Evolutionary conservation across 2,888 invertebrate genomes (phyloP), one percentile per base, ranked within the genome.

Genomic region (Diogma glabrata): DNA sequence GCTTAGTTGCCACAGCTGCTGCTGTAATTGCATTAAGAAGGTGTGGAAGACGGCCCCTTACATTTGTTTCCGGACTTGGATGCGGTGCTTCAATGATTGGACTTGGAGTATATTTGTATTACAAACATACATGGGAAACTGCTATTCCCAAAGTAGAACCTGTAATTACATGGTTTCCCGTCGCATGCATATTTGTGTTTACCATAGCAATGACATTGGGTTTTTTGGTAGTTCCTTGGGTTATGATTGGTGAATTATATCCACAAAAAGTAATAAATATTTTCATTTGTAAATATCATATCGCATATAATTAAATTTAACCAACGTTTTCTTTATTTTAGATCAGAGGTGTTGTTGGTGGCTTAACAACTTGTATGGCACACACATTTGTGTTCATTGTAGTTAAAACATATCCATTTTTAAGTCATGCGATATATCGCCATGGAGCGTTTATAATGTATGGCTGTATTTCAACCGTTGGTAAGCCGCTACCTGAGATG

Each of bases 241-340:
- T 82, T 9, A 82, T 82, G 82, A 82, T 82, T 51, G 82, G 82
- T n/a, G 82, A 82, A 64, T 78, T 82, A 22, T 82, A 81, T 65
- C 82, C 82, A 1, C 75, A 74, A n/a, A 76, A 77, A 73, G 76
- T 76, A 51, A 56, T 46, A 54, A 33, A n/a, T 19, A 20, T 45
- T 26, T 28, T 43, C 14, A 3, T 20, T n/a, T 5, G 38, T 36
- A 3, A 24, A 24, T 7, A 7, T 9, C 4, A 9, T 12, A 23
- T 4, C 19, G 47, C 12, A 24, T 45, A 24, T 14, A 36, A 7
- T 14, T 14, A 14, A 28, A 7, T 50, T n/a, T n/a, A 17, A 7
- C 10, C 43, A 16, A 47, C 20, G 45, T 17, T 30, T 19, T 28
- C 45, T 45, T 47, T 7, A 40, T 47, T 53, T 2, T 67, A 80